phyloP scores from a whole-genome alignment of 2,888 invertebrate genomes.

The Steinernema carpocapsae region DNA sequence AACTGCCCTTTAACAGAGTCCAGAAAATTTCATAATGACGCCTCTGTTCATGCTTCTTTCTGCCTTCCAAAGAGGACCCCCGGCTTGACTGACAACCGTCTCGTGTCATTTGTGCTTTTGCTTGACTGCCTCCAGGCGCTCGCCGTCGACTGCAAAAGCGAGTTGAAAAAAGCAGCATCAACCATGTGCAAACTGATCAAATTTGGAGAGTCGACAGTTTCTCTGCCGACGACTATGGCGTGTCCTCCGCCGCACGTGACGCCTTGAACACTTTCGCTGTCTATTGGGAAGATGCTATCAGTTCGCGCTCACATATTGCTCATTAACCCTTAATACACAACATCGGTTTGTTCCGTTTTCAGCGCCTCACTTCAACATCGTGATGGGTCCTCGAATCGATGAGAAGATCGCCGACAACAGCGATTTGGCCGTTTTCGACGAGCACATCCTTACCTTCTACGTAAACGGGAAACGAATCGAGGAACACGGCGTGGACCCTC shows the following conservation, averaged over 20 bases:
- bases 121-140: too few relatives aligned
- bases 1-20: too few relatives aligned
- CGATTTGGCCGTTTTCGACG: conserved; percentile 45
- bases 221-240: not conserved
- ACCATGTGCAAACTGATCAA: not conserved
- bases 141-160: too few relatives aligned
- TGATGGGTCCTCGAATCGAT: conserved; percentile 23
- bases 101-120: too few relatives aligned
- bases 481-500: conserved; percentile 59
- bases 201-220: conserved; percentile 4
- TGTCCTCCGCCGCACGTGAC: conserved; percentile 6
- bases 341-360: not conserved
- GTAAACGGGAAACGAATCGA: conserved; percentile 64
- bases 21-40: too few relatives aligned
- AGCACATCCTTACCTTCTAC: conserved; percentile 58
- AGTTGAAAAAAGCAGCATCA: too few relatives aligned
- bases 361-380: not conserved
- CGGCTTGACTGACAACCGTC: too few relatives aligned
- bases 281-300: conserved; percentile 6
- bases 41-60: too few relatives aligned
- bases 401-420: not conserved
- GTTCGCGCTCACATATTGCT: not conserved
- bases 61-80: too few relatives aligned
- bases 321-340: conserved; percentile 8
- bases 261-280: conserved; percentile 18